These are phyloP conservation scores for Pachycephala philippinensis DNA, from an alignment of 2,113 vertebrate species.

Conservation along the genomic window DNA sequence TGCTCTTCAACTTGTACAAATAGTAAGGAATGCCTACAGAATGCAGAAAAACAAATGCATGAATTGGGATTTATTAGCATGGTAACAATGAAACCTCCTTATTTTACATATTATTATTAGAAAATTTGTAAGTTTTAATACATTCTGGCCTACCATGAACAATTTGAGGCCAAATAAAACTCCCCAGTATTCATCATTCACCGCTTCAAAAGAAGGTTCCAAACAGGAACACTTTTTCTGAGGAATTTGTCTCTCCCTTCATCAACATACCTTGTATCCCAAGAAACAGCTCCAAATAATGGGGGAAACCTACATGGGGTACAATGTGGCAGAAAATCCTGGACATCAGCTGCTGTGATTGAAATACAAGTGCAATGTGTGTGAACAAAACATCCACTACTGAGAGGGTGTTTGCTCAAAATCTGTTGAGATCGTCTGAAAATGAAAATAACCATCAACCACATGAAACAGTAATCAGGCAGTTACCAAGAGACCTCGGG, in stretches of 20 bases:
- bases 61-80: neutral
- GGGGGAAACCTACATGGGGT: neutral
- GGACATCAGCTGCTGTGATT: neutral
- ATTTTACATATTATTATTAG: fast-evolving
- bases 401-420: neutral
- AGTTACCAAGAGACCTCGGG: neutral
- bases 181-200: neutral
- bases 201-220: neutral
- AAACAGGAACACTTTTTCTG: neutral
- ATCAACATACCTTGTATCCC: neutral
- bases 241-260: neutral
- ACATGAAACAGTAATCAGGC: neutral
- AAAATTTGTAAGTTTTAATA: neutral
- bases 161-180: neutral
- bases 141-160: neutral
- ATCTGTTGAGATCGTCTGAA: neutral
- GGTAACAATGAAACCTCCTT: neutral
- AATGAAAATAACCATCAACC: neutral
- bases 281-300: neutral
- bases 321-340: neutral
- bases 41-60: neutral
- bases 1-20: neutral
- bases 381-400: neutral
- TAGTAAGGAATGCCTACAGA: neutral
- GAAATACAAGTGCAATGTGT: neutral